These are phyloP conservation scores for Gobiocypris rarus DNA, from an alignment of 2,113 vertebrate genomes.

Conservation along the genomic window DNA sequence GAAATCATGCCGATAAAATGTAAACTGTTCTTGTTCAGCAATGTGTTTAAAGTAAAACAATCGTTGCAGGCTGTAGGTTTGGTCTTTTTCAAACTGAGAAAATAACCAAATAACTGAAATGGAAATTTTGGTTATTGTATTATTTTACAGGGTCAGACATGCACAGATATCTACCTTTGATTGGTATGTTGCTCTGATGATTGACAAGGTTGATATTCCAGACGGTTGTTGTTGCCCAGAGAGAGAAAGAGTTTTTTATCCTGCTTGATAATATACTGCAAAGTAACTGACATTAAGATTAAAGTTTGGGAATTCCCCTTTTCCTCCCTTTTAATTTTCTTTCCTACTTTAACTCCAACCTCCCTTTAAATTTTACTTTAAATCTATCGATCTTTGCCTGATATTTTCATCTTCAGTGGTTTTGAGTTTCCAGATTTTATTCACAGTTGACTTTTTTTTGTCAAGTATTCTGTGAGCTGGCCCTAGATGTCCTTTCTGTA, in stretches of 20 bases:
- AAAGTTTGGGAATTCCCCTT: not conserved
- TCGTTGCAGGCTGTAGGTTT: not conserved
- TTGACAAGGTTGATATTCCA: conserved; percentile 9
- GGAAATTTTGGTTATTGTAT: too few species aligned
- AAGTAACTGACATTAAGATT: conserved; percentile 8
- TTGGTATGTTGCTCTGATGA: conserved; percentile 3
- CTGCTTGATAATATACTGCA: not conserved
- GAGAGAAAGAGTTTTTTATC: not conserved
- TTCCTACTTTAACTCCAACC: not conserved
- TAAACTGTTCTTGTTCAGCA: not conserved
- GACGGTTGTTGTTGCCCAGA: not conserved
- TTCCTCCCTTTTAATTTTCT: not conserved
- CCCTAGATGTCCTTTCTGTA: conserved; percentile 56
- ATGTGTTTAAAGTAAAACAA: not conserved
- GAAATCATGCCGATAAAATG: not conserved
- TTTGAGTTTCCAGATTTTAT: conserved; percentile 12
- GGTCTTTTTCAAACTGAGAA: not conserved
- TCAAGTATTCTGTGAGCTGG: not conserved
- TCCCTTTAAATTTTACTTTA: not conserved
- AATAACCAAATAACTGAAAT: too few species aligned
- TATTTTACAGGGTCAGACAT: not conserved
- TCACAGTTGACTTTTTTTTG: not conserved
- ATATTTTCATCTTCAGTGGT: not conserved
- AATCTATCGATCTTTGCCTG: not conserved
- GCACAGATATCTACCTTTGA: not conserved